Evolutionary conservation across 2,113 vertebrate genomes (phyloP).

Genomic region (Synchiropus splendidus): DNA sequence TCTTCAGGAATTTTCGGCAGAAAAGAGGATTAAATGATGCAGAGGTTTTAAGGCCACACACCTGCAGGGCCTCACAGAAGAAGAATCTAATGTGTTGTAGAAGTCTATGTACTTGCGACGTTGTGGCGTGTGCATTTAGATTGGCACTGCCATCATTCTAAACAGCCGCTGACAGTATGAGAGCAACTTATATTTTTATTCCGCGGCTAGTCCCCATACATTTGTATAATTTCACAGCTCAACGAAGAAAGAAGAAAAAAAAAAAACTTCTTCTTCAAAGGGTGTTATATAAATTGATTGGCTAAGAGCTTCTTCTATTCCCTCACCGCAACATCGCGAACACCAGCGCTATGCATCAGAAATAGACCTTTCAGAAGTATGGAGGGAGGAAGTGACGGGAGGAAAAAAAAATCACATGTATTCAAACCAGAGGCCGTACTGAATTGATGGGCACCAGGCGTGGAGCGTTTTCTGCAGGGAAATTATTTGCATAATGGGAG

Average conservation of each 20-base stretch:
- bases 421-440: conserved; percentile 48
- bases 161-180: conserved; percentile 45
- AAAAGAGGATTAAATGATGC: conserved; percentile 48
- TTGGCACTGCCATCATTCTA: conserved; percentile 44
- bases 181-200: conserved; percentile 28
- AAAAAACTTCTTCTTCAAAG: conserved; percentile 50
- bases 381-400: conserved; percentile 19
- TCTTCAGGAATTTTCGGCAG: conserved; percentile 33
- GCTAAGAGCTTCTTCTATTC: conserved; percentile 50
- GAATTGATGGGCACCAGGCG: conserved; percentile 58
- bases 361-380: conserved; percentile 54
- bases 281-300: conserved; percentile 54
- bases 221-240: conserved; percentile 54
- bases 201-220: conserved; percentile 39
- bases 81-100: conserved; percentile 48
- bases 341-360: conserved; percentile 45
- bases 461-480: conserved; percentile 53
- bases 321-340: conserved; percentile 40
- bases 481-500: conserved; percentile 67
- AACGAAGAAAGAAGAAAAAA: conserved; percentile 32
- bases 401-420: conserved; percentile 25
- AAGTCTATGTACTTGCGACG: conserved; percentile 45
- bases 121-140: conserved; percentile 36
- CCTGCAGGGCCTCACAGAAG: conserved; percentile 42
- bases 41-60: conserved; percentile 38